A percentile compares a stretch with the other conserved stretches of the same genome.
These are phyloP conservation scores for Rhabdornis inornatus DNA, from an alignment of 2,113 vertebrate species.

Conservation along the genomic window DNA sequence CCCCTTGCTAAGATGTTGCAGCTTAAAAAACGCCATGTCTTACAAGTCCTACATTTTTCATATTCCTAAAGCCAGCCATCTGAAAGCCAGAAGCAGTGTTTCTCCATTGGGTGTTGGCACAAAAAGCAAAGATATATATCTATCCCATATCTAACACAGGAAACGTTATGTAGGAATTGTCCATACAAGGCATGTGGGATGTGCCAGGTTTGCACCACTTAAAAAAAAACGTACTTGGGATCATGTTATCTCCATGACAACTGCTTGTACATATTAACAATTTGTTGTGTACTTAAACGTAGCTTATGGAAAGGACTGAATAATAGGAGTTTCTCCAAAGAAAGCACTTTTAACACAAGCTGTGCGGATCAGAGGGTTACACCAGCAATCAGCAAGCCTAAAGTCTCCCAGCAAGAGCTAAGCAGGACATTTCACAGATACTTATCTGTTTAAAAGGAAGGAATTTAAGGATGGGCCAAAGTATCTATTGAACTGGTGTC, in stretches of 20 bases:
- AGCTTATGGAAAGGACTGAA: neutral
- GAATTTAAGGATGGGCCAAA: neutral
- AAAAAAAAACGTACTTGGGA: neutral
- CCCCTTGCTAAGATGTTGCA: neutral
- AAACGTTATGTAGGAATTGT: neutral
- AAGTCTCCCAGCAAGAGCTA: neutral
- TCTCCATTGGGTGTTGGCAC: neutral
- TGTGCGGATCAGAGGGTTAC: neutral
- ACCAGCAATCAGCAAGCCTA: neutral
- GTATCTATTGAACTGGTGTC: neutral
- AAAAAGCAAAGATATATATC: neutral
- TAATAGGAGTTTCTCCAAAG: neutral
- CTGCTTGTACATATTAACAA: conserved; percentile 13
- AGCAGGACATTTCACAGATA: neutral
- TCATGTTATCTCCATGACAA: conserved; percentile 50
- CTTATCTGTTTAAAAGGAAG: neutral
- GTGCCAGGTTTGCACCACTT: neutral
- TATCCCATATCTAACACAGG: neutral
- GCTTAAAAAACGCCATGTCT: neutral
- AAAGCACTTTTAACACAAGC: neutral
- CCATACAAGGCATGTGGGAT: neutral
- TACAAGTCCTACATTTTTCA: neutral
- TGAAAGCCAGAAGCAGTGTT: neutral
- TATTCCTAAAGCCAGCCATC: neutral
- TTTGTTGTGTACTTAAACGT: neutral